These are phyloP conservation scores for Apis cerana DNA, from an alignment of 1,140 invertebrate species.

Conservation along the genomic window DNA sequence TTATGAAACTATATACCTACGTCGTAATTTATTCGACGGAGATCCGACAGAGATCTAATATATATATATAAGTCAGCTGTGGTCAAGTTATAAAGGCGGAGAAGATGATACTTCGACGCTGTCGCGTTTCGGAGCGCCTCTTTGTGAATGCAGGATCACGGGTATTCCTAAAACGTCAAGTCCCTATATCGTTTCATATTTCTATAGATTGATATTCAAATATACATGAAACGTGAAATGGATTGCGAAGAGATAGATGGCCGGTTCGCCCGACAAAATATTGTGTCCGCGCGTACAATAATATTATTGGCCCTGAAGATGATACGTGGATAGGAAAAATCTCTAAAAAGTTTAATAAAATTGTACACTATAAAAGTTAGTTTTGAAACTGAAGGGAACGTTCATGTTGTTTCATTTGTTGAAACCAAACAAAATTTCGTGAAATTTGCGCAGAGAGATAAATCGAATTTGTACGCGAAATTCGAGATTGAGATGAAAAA, in stretches of 20 bases:
- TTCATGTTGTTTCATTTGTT: too few relatives aligned
- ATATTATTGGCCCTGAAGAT: too few relatives aligned
- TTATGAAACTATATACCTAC: too few relatives aligned
- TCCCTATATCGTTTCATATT: neutral
- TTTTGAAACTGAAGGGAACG: neutral
- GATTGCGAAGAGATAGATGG: neutral
- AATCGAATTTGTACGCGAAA: neutral
- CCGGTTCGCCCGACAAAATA: neutral
- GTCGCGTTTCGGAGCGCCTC: neutral
- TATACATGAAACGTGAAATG: neutral
- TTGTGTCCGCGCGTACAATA: too few relatives aligned
- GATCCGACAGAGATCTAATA: neutral
- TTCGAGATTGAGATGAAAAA: too few relatives aligned
- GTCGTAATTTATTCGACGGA: too few relatives aligned
- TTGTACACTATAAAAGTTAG: too few relatives aligned
- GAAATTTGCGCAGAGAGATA: too few relatives aligned
- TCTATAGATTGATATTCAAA: neutral
- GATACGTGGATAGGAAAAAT: neutral
- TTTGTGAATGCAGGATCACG: neutral
- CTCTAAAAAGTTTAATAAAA: conserved; percentile 1
- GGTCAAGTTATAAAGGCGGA: neutral
- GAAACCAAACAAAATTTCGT: neutral
- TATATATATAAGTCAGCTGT: neutral
- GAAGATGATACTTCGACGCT: too few relatives aligned
- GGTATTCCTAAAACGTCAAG: neutral